Evolutionary conservation across 2,888 invertebrate species (phyloP).

Genomic region (Helobdella robusta): DNA sequence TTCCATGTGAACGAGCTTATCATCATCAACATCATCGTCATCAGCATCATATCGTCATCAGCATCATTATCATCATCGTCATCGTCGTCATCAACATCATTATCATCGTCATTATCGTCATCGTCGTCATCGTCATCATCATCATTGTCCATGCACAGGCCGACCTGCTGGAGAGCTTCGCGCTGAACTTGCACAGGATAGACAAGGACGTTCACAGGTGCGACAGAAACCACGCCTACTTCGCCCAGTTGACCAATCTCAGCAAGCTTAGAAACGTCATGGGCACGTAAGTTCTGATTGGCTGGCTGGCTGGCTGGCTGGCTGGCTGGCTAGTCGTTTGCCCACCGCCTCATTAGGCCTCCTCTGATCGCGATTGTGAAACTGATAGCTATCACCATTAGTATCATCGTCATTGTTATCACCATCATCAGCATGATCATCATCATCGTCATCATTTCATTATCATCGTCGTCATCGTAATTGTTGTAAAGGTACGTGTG

Average conservation of each 20-base stretch:
- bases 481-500: slow-evolving; percentile 71
- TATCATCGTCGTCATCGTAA: too few relatives aligned
- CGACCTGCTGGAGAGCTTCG: slow-evolving; percentile 64
- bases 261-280: slow-evolving; percentile 86
- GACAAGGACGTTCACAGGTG: slow-evolving; percentile 93
- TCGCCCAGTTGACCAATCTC: slow-evolving; percentile 69
- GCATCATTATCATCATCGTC: too few relatives aligned
- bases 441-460: too few relatives aligned
- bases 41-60: too few relatives aligned
- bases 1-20: neutral
- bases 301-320: neutral
- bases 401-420: too few relatives aligned
- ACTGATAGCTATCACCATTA: too few relatives aligned
- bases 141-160: slow-evolving; percentile 53
- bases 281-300: slow-evolving; percentile 68
- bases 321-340: neutral
- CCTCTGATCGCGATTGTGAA: too few relatives aligned
- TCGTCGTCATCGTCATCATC: slow-evolving; percentile 14
- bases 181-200: slow-evolving; percentile 80
- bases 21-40: too few relatives aligned
- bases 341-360: too few relatives aligned
- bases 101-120: neutral
- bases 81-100: neutral
- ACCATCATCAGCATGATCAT: too few relatives aligned
- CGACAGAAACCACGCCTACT: slow-evolving; percentile 86